Base-by-base conservation (phyloP, 2,888 invertebrate species). In the Rhimphoctona megacephalus region DNA sequence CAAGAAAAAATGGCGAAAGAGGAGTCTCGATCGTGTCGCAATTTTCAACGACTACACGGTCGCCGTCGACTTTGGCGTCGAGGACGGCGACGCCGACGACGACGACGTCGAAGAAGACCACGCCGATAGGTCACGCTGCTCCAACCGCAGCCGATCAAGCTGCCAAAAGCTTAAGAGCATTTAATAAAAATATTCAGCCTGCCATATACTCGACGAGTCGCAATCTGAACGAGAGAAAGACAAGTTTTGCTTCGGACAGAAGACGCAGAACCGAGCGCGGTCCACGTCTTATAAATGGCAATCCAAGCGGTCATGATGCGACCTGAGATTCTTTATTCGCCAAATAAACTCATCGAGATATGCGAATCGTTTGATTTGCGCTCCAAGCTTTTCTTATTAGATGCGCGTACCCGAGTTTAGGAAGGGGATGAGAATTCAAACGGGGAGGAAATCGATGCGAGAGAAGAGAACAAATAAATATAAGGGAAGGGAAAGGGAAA, bases 241-340 rank as follows among this genome's bases (percentile, higher is more conserved):
- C 64, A 22, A 79, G 66, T 52, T 84, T 84, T 73, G 72, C 61
- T 61, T 46, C 79, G 54, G 78, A 69, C 17, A 66, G 78, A 69
- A 74, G 86, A 61, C 86, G 86, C 61, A 78, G 84, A 22, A 64
- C 54, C 74, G 84, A 84, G 46, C 83, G 86, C 39, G 76, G 83
- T 73, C 86, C 86, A 14, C 86, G 86, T 73, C 72, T 84, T 3
- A 49, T 86, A 3, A 86, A 86, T 33, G 86, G 86, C 78, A 81
- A 84, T 73, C 83, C 78, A 19, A 74, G 52, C 64, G 86, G 81
- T 66, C 78, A 86, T 79, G 78, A 86, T 36, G 86, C 86, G 36
- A 86, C 86, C 76, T 86, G 86, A 86, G 54, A 81, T 52, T 30
- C n/a, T 57, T 57, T 54, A 9, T 25, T 54, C 66, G 67, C 25